A percentile compares a stretch with the other conserved stretches of the same genome.
These are phyloP conservation scores for Nephila pilipes DNA, from an alignment of 1,140 invertebrate species.

Conservation along the genomic window DNA sequence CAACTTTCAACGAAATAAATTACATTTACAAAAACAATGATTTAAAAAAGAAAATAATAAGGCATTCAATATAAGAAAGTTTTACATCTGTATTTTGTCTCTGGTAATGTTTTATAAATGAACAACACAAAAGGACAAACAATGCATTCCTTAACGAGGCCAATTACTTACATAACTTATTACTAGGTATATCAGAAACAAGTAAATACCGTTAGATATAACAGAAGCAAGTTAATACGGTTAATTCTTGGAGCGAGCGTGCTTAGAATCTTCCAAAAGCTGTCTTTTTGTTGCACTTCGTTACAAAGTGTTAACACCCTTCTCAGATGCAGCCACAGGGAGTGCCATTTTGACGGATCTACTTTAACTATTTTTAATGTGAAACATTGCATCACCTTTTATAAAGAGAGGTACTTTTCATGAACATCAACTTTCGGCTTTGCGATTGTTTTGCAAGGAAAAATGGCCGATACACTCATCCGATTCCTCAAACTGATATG, in stretches of 20 bases:
- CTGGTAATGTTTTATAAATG: neutral
- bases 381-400: neutral
- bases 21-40: too few relatives aligned
- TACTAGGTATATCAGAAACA: too few relatives aligned
- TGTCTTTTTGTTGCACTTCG: neutral
- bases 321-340: neutral
- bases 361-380: slow-evolving; percentile 27
- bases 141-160: neutral
- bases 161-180: neutral
- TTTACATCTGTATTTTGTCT: neutral
- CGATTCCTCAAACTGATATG: slow-evolving; percentile 8
- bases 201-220: neutral
- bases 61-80: too few relatives aligned
- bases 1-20: too few relatives aligned
- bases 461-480: neutral
- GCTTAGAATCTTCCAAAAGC: neutral
- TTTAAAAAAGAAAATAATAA: too few relatives aligned
- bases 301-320: slow-evolving; percentile 22
- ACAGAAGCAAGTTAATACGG: neutral
- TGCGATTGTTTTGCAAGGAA: neutral
- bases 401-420: neutral
- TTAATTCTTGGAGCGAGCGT: neutral
- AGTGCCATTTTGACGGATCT: slow-evolving; percentile 34
- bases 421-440: neutral
- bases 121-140: neutral